phyloP scores from a whole-genome alignment of 1,140 invertebrate species.

The Ceratina calcarata region DNA sequence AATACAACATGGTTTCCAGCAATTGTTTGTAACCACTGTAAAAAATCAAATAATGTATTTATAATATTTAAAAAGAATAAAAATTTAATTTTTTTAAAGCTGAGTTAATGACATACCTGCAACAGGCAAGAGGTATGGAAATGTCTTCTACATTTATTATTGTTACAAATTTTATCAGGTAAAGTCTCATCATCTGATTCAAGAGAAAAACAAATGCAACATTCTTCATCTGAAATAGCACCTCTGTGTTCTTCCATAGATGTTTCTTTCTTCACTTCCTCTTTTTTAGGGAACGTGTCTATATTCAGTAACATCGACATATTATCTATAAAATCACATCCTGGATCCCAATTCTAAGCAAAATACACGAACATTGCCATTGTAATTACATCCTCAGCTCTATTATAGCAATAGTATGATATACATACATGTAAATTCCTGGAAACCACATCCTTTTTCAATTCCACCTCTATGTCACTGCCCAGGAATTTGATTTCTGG shows the following conservation, averaged over 20 bases:
- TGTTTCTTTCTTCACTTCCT: conserved; percentile 2
- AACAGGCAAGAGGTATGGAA: conserved; percentile 76
- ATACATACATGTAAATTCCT: conserved; percentile 65
- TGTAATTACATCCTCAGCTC: background rate
- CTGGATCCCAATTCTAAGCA: conserved; percentile 71
- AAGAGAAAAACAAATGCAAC: conserved; percentile 76
- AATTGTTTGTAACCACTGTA: conserved; percentile 74
- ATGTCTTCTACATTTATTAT: conserved; percentile 70
- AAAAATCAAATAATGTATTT: conserved; percentile 44
- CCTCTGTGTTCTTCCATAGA: conserved; percentile 36
- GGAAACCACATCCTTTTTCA: conserved; percentile 63
- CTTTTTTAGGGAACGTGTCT: conserved; percentile 67
- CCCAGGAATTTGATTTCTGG: conserved; percentile 76
- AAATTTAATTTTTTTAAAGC: too few relatives aligned
- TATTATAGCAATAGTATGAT: background rate
- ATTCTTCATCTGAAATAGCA: conserved; percentile 73
- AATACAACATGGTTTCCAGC: conserved; percentile 74
- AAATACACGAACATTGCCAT: conserved; percentile 40
- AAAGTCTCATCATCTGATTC: conserved; percentile 64
- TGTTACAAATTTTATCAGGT: conserved; percentile 75
- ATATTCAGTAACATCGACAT: conserved; percentile 69
- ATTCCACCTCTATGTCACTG: conserved; percentile 67
- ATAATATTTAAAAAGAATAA: too few relatives aligned
- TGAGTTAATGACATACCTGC: conserved; percentile 59
- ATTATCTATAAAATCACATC: conserved; percentile 69